Conservation (phyloP, 2,113 vertebrate genomes). For the Bothrops jararaca region DNA sequence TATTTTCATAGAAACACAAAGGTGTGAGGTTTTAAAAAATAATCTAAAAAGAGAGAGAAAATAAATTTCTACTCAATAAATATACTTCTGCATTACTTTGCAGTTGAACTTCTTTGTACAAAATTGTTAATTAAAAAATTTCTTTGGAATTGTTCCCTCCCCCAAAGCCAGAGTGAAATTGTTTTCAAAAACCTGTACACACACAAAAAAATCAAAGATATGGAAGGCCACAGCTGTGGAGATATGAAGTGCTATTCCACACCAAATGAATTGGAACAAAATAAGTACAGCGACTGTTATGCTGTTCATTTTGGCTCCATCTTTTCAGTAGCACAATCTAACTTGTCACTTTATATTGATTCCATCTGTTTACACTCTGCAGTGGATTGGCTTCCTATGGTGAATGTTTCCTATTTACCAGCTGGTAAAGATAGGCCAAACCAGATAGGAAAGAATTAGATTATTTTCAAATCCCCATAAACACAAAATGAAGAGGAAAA, state of each 20-base stretch:
- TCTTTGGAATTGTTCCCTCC: conserved; percentile 76
- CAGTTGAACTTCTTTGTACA: conserved; percentile 71
- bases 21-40: conserved; percentile 16
- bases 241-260: conserved; percentile 75
- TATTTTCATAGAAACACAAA: conserved; percentile 12
- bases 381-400: conserved; percentile 77
- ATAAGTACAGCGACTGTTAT: conserved; percentile 68
- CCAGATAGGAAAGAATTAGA: conserved; percentile 79
- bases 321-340: conserved; percentile 72
- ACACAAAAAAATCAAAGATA: conserved; percentile 49
- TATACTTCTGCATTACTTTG: conserved; percentile 71
- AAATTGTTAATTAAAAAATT: conserved; percentile 82
- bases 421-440: conserved; percentile 79
- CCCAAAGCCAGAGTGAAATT: conserved; percentile 66
- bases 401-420: conserved; percentile 85
- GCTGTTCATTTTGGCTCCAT: conserved; percentile 72
- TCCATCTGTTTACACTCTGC: conserved; percentile 84
- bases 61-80: conserved; percentile 64
- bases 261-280: conserved; percentile 80
- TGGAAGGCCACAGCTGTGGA: conserved; percentile 78
- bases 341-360: conserved; percentile 82
- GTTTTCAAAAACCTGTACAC: no score
- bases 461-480: conserved; percentile 72
- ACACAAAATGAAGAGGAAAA: conserved; percentile 57
- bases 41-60: conserved; percentile 38